Base-by-base conservation (phyloP, 35 echinoderm and acorn worm species). In the Chiridota heheva region DNA sequence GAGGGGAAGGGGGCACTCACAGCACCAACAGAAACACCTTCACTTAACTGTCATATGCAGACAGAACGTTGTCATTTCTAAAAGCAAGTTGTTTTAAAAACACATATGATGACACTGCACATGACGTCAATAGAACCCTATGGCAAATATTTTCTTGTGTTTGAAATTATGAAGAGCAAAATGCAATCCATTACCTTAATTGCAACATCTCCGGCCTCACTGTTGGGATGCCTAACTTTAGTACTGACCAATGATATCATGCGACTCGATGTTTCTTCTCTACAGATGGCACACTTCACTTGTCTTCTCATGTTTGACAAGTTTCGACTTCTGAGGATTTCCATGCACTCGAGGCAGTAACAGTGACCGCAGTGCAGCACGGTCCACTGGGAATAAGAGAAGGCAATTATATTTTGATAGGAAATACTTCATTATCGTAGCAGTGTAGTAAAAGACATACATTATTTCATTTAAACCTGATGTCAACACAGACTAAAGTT, bases 281-380 rank as follows among this genome's bases (percentile, higher is more conserved):
- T 68, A 61, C 93, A 96, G 7, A 90, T 82, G 0, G 93, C 36
- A 39, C 93, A 96, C 37, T 69, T 80, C 28, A 81, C 30, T 39
- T 67, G 31, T 7, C 70, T 44, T n/a, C 84, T 48, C 27, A 77
- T 34, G 25, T 71, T 57, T 20, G 40, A 17, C 3, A 59, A 67
- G 27, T 58, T 31, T 0, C 76, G 61, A 30, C 39, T 40, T 8
- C 78, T 37, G 5, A 96, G 48, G 34, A 90, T 81, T 3, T 86
- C 77, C 84, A 91, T 96, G 60, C 93, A 96, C 40, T 87, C 84
- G 56, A 76, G 62, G 53, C 90, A 92, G 76, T 82, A 92, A 36
- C 87, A 90, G 63, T 96, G 93, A 1, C 93, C 93, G 67, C 93
- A 96, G 4, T 89, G 88, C 28, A 96, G 61, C 27, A 96, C 93